Conservation (phyloP, 1,140 invertebrate species). For the Drosophila fuyamai region DNA sequence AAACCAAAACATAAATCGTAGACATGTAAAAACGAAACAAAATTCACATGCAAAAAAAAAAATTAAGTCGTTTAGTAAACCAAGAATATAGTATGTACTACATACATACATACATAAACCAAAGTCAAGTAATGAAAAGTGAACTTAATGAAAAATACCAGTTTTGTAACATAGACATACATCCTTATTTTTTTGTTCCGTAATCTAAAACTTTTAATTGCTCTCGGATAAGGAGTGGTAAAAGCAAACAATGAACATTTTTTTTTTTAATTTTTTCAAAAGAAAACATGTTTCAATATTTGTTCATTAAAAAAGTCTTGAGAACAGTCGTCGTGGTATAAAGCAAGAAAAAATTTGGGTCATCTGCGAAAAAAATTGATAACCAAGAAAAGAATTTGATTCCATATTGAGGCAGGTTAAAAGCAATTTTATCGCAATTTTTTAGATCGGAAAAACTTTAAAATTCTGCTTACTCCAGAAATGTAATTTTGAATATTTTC, state of each 20-base stretch:
- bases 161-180: conserved; percentile 26
- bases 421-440: neutral
- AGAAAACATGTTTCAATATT: neutral
- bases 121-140: conserved; percentile 26
- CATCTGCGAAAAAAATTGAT: no score
- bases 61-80: conserved; percentile 1
- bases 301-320: neutral
- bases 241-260: neutral
- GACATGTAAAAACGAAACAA: conserved; percentile 62
- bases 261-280: neutral
- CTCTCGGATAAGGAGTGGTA: neutral
- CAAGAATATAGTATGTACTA: neutral
- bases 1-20: conserved; percentile 31
- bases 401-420: no score
- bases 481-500: neutral
- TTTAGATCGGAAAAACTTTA: neutral
- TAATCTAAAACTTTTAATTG: conserved; percentile 12
- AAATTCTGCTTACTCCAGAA: neutral
- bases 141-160: conserved; percentile 12
- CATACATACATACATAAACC: conserved; percentile 8
- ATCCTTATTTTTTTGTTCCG: neutral
- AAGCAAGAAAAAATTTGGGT: no score
- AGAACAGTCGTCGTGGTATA: no score
- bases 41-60: conserved; percentile 5
- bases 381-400: no score